These are phyloP conservation scores for Holacanthella duospinosa DNA, from an alignment of 2,888 invertebrate species.

Conservation along the genomic window DNA sequence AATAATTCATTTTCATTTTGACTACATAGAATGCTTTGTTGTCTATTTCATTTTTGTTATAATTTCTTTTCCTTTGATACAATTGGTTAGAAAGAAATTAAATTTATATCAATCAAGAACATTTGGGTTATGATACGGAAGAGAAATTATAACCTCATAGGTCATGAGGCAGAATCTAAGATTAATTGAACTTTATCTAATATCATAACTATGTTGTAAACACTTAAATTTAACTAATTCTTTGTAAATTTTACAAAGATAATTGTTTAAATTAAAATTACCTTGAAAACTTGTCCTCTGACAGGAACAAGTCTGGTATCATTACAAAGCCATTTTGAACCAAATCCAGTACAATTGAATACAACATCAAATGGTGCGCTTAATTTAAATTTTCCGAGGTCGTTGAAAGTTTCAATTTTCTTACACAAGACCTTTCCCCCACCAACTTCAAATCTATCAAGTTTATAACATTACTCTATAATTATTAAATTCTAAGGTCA, in stretches of 20 bases:
- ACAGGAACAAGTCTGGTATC: constrained; percentile 67
- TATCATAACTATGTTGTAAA: too few species aligned
- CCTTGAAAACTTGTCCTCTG: constrained; percentile 72
- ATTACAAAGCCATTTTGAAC: constrained; percentile 63
- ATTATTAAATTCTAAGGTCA: background rate
- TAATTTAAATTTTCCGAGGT: constrained; percentile 45
- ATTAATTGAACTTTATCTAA: too few species aligned
- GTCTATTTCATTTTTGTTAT: too few species aligned
- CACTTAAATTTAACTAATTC: too few species aligned
- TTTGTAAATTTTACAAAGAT: background rate
- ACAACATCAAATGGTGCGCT: constrained; percentile 53
- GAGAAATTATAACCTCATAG: too few species aligned
- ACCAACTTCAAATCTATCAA: constrained; percentile 47
- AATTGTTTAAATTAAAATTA: constrained; percentile 40
- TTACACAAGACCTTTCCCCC: constrained; percentile 54
- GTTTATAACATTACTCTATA: background rate
- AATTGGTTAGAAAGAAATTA: too few species aligned
- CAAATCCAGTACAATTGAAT: constrained; percentile 76
- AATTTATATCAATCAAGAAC: too few species aligned
- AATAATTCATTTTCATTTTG: background rate
- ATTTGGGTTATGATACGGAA: too few species aligned
- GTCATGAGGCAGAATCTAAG: too few species aligned
- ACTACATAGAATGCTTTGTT: too few species aligned
- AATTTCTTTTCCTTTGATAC: too few species aligned
- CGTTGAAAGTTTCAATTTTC: constrained; percentile 52